A percentile compares a stretch with the other conserved stretches of the same genome.
phyloP scores from a whole-genome alignment of 2,797 vertebrate species.

The Hoplostethus atlanticus region DNA sequence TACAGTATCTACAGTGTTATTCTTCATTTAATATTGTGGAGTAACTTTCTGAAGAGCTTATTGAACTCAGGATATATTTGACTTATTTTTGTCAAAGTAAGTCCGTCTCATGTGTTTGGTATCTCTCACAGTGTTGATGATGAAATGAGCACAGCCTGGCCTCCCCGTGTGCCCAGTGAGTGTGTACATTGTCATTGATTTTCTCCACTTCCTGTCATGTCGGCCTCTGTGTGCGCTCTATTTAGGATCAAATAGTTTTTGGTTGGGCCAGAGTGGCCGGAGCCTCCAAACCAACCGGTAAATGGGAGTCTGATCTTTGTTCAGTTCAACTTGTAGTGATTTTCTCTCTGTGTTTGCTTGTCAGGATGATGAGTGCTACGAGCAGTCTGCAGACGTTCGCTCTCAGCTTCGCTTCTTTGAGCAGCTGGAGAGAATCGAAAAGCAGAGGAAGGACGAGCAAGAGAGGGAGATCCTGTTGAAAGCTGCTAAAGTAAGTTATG shows the following conservation, averaged over 20 bases:
- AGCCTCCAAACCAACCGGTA: neutral
- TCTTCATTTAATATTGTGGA: no score
- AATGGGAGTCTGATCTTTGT: neutral
- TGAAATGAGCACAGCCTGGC: no score
- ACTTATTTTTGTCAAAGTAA: neutral
- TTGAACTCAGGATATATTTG: no score
- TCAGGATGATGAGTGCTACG: slow-evolving; percentile 89
- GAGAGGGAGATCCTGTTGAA: slow-evolving; percentile 92
- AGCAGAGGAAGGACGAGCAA: slow-evolving; percentile 92
- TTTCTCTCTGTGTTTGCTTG: slow-evolving; percentile 40
- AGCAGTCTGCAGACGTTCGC: slow-evolving; percentile 89
- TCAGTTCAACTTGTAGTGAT: slow-evolving; percentile 29
- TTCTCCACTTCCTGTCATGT: neutral
- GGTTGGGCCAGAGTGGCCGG: neutral
- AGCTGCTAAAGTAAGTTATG: slow-evolving; percentile 88
- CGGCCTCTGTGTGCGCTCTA: neutral
- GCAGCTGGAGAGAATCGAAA: slow-evolving; percentile 91
- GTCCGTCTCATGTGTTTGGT: neutral
- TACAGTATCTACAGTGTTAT: no score
- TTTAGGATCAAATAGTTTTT: neutral
- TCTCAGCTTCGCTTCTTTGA: slow-evolving; percentile 92
- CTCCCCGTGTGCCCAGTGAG: no score
- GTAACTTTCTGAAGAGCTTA: no score
- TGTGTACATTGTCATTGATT: neutral
- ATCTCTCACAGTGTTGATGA: no score